Percentiles rank a stretch among this genome's conserved stretches.
phyloP scores from a whole-genome alignment of 2,888 invertebrate genomes.

The Clunio marinus region DNA sequence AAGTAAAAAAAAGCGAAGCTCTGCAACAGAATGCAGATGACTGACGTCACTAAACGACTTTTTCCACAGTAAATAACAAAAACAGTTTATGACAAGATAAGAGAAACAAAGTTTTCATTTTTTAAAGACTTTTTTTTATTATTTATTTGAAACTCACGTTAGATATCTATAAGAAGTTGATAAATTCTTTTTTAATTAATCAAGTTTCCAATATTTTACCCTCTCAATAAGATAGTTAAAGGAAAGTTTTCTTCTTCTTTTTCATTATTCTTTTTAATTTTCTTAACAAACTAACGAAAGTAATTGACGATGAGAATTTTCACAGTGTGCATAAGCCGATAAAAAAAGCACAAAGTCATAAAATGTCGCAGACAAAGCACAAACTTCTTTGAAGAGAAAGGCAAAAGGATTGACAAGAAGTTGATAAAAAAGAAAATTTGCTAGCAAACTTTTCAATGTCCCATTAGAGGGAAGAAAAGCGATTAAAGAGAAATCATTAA shows the following conservation, averaged over 20 bases:
- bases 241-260: no score
- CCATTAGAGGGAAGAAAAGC: background rate
- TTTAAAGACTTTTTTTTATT: no score
- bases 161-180: background rate
- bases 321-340: background rate
- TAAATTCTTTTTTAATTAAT: background rate
- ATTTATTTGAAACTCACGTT: background rate
- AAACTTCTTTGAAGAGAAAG: no score
- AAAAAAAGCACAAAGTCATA: no score
- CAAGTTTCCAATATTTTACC: background rate
- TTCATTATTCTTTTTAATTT: background rate
- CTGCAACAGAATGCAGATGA: no score
- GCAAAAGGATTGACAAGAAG: background rate
- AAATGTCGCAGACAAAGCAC: conserved; percentile 8
- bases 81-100: no score
- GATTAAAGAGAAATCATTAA: conserved; percentile 19
- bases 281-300: no score
- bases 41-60: no score
- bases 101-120: background rate
- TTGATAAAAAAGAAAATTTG: background rate
- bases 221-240: conserved; percentile 1
- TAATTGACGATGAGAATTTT: background rate
- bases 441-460: background rate
- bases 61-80: no score
- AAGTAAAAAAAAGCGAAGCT: no score